These are phyloP conservation scores for Urocyon cinereoargenteus DNA, from an alignment of 2,797 vertebrate species.

Conservation along the genomic window DNA sequence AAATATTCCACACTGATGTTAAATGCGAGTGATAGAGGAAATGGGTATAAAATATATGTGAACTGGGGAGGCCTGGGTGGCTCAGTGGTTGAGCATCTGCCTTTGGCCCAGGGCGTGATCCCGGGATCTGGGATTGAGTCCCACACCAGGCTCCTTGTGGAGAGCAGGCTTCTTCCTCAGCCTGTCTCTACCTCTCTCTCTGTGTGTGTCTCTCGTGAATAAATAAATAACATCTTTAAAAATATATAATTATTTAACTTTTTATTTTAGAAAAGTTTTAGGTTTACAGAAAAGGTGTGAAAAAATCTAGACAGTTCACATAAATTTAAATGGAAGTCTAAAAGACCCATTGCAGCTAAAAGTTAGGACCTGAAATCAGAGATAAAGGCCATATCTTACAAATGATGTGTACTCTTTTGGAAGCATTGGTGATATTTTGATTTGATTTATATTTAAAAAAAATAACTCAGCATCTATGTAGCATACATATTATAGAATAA, in stretches of 20 bases:
- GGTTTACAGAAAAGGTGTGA: background rate
- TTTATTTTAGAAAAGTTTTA: background rate
- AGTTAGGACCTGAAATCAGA: background rate
- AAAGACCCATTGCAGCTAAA: background rate
- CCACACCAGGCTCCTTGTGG: too few species aligned
- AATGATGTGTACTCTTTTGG: background rate
- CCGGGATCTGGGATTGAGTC: too few species aligned
- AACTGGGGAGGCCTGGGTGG: background rate
- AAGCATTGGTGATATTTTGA: background rate
- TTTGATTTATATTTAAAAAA: slow-evolving; percentile 23
- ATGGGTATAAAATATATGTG: background rate
- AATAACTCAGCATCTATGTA: background rate
- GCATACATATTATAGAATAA: background rate
- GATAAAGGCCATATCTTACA: background rate
- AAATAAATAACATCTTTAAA: too few species aligned
- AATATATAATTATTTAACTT: background rate
- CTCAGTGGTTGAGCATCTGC: too few species aligned
- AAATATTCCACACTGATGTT: background rate
- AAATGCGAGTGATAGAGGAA: background rate
- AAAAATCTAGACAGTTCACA: background rate
- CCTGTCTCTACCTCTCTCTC: too few species aligned
- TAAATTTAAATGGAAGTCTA: background rate
- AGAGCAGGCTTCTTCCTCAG: too few species aligned
- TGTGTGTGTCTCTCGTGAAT: too few species aligned
- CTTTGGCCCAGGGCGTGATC: too few species aligned